phyloP scores from a whole-genome alignment of 2,113 vertebrate genomes.

The Kryptolebias marmoratus region DNA sequence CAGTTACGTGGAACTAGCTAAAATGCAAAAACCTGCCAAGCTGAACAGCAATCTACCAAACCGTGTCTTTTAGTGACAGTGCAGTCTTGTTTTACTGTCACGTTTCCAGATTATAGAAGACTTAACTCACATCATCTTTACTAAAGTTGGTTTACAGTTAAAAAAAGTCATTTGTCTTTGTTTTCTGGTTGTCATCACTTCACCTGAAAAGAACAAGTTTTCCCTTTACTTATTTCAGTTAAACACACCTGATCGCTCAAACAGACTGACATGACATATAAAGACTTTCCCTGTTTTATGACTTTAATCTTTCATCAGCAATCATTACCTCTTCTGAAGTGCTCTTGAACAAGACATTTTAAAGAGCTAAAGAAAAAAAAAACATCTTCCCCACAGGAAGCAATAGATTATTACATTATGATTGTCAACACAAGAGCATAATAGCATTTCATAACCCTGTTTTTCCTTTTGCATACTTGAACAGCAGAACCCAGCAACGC shows the following conservation, averaged over 20 bases:
- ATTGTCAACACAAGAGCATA: conserved; percentile 36
- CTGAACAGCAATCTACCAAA: neutral
- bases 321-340: conserved; percentile 25
- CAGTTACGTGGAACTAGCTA: neutral
- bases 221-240: too few species aligned
- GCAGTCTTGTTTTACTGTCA: too few species aligned
- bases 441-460: conserved; percentile 56
- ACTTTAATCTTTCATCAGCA: neutral
- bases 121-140: too few species aligned
- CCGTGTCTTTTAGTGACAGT: too few species aligned
- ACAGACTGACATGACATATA: neutral
- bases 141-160: too few species aligned
- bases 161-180: neutral
- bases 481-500: conserved; percentile 33
- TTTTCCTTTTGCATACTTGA: conserved; percentile 48
- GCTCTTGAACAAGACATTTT: conserved; percentile 28
- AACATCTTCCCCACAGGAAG: conserved; percentile 60
- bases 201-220: too few species aligned
- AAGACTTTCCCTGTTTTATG: neutral
- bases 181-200: neutral
- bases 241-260: neutral
- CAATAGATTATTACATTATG: conserved; percentile 62
- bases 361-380: conserved; percentile 27
- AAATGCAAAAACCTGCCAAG: neutral
- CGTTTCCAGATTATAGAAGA: too few species aligned